These are phyloP conservation scores for Dasyprocta punctata DNA, from an alignment of 2,113 vertebrate genomes.

Conservation along the genomic window DNA sequence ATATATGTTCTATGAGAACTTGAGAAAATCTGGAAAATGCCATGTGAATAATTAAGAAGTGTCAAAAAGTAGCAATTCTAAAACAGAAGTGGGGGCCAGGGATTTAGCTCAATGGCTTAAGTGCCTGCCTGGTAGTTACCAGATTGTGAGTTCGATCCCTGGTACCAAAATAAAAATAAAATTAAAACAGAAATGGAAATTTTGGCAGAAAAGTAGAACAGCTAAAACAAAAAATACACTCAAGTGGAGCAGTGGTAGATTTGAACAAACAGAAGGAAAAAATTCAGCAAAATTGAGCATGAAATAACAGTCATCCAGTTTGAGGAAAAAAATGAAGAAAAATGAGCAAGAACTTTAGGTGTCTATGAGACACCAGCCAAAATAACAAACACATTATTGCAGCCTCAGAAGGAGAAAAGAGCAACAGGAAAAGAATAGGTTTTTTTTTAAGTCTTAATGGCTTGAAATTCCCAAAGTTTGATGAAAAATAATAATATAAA, in stretches of 20 bases:
- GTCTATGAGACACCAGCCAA: background rate
- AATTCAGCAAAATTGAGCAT: background rate
- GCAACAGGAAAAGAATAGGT: background rate
- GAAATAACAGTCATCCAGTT: background rate
- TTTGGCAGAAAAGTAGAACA: background rate
- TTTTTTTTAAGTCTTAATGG: background rate
- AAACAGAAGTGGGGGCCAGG: background rate
- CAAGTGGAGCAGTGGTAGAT: background rate
- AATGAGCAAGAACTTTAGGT: background rate
- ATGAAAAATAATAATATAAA: background rate
- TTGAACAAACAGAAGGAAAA: background rate
- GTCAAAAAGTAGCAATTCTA: too few species aligned
- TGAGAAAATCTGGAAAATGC: background rate
- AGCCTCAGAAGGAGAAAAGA: background rate
- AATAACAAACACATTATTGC: background rate
- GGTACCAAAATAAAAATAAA: too few species aligned
- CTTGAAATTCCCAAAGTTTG: background rate
- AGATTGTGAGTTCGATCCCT: too few species aligned
- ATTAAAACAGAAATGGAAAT: too few species aligned
- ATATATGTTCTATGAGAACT: background rate
- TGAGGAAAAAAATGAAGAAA: background rate
- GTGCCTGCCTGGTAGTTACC: too few species aligned
- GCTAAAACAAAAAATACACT: background rate
- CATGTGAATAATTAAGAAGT: background rate
- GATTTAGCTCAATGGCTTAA: too few species aligned